Base-by-base conservation (phyloP, 2,113 vertebrate genomes). In the Entomyzon cyanotis region DNA sequence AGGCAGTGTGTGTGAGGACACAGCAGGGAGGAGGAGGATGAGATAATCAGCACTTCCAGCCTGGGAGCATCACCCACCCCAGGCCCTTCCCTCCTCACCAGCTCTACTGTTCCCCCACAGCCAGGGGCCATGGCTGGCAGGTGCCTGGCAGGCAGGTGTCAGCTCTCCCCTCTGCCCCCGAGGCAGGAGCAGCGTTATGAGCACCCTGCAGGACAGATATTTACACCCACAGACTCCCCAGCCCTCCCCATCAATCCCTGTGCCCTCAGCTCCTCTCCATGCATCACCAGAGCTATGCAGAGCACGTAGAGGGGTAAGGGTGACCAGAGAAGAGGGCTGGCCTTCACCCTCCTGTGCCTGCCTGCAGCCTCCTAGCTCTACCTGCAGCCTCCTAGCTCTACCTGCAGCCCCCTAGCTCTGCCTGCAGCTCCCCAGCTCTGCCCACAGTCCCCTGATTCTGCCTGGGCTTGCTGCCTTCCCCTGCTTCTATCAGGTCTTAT, bases 401-500 rank as follows among this genome's bases (percentile, higher is more conserved):
- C 63, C 41, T 5, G 0, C 52, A 55, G 41, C 5, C 28, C 22
- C 15, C 41, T 39, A 31, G 41, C 63, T 65, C 64, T 65, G 31
- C 63, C 41, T 4, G 0, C 52, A 79, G 44, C 10, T 5, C 19
- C 35, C 7, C 3, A 0, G 17, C 52, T 30, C 62, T 33, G 62
- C 33, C 37, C 2, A 0, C 80, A 56, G 46, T 4, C 31, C 19
- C 27, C 19, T 0, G 33, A 75, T 41, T 1, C 44, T 47, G 31
- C 52, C 59, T 2, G 1, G 1, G 28, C 33, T 71, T 68, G 59
- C 71, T 86, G 60, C 69, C 46, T 78, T 75, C 67, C 78, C 58
- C 35, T 33, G 1, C 20, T 84, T 80, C 85, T 52, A 70, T 88
- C 75, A 88, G 87, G 27, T 23, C 71, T 96, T 96, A 95, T 95